Evolutionary conservation across 2,797 vertebrate species (phyloP), one percentile per base, ranked within the genome.

Genomic region (Xiphorhynchus erythropygius): DNA sequence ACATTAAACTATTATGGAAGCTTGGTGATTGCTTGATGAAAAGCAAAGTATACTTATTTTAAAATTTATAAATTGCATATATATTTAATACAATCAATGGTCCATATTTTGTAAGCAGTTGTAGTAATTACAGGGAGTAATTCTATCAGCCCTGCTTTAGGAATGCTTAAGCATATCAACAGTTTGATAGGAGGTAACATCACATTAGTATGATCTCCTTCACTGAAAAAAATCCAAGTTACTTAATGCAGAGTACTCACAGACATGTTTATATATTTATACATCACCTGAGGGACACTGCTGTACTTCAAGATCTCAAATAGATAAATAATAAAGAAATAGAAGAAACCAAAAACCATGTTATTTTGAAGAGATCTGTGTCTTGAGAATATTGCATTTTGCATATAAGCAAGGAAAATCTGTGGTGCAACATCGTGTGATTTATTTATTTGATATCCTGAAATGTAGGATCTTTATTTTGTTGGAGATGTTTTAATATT

Each of bases 1-100:
- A 68, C 49, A 59, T 71, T 71, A 77, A 77, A n/a, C 44, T 89
- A 33, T 89, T 94, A 89, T 79, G 27, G 24, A 71, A 93, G 8
- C 6, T 84, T 93, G 18, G 19, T 80, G 63, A 75, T 21, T 60
- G 28, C 22, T 76, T 69, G 33, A 60, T 64, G 81, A 85, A 92
- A 96, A 94, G 44, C 3, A 71, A 82, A 92, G 19, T 50, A 41
- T 83, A 33, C 13, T 91, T 70, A 57, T 13, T 64, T 64, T 64
- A 33, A 46, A 44, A 33, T 64, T 46, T 64, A 46, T 64, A 46
- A 64, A 25, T 33, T 7, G 19, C 25, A 42, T 37, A 70, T 13
- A 64, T 28, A 25, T 70, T 50, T 33, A 64, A 78, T 12, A 35
- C 7, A 79, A 82, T 68, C 42, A 65, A 18, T 19, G 12, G n/a